Evolutionary conservation across 2,888 invertebrate species (phyloP).

Genomic region (Aphodius granarius): DNA sequence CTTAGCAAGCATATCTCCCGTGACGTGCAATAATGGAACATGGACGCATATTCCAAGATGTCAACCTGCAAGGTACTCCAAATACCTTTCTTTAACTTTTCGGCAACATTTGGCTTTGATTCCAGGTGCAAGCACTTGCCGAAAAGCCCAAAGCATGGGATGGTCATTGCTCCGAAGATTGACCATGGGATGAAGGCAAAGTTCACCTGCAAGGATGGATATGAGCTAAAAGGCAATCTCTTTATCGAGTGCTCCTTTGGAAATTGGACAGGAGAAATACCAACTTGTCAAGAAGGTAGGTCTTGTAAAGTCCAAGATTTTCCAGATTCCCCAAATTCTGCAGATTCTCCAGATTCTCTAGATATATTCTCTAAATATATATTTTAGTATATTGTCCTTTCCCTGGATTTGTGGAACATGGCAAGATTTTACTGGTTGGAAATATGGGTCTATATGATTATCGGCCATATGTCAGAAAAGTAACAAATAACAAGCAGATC

Average conservation of each 20-base stretch:
- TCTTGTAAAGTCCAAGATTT: neutral
- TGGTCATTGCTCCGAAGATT: conserved; percentile 97
- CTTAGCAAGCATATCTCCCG: conserved; percentile 71
- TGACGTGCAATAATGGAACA: conserved; percentile 91
- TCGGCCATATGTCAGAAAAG: conserved; percentile 88
- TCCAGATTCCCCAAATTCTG: neutral
- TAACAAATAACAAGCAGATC: conserved; percentile 89
- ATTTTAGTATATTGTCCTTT: conserved; percentile 88
- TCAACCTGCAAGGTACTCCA: conserved; percentile 68
- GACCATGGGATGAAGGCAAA: conserved; percentile 94
- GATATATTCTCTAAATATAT: conserved; percentile 18
- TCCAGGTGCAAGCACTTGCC: conserved; percentile 51
- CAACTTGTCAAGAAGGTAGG: conserved; percentile 79
- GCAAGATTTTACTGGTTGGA: conserved; percentile 88
- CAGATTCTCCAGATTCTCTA: neutral
- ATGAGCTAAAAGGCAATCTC: conserved; percentile 68
- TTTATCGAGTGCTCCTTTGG: conserved; percentile 91
- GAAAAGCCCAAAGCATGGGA: conserved; percentile 82
- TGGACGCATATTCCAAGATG: conserved; percentile 93
- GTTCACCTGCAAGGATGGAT: conserved; percentile 94
- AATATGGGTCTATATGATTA: conserved; percentile 97
- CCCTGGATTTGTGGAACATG: conserved; percentile 86
- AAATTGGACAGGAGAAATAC: conserved; percentile 89
- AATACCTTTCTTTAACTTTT: neutral
- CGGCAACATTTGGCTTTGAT: neutral